These are phyloP conservation scores for Sciurus carolinensis DNA, from an alignment of 2,797 vertebrate species.

Conservation along the genomic window DNA sequence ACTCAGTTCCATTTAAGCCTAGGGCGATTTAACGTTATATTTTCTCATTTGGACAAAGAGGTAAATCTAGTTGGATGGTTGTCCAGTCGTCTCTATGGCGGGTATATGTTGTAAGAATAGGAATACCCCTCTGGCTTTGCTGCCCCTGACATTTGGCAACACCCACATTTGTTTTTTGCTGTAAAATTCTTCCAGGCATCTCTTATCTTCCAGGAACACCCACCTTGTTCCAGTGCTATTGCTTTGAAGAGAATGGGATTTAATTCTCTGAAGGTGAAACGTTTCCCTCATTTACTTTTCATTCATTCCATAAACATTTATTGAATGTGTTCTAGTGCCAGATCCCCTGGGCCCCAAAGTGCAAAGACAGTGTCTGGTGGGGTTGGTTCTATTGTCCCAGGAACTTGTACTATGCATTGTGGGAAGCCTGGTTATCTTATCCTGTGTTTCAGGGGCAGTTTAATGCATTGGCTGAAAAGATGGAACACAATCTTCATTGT, in stretches of 20 bases:
- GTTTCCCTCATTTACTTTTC: conserved; percentile 75
- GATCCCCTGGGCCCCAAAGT: conserved; percentile 65
- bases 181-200: background rate
- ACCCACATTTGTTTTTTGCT: background rate
- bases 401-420: background rate
- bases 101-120: background rate
- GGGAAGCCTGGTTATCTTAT: conserved; percentile 50
- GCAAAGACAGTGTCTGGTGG: background rate
- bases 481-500: conserved; percentile 22
- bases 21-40: conserved; percentile 34
- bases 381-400: background rate
- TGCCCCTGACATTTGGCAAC: background rate
- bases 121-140: background rate
- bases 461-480: conserved; percentile 8
- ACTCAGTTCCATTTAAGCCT: conserved; percentile 39
- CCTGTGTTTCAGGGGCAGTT: background rate
- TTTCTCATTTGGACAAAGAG: conserved; percentile 66
- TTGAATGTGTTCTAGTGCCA: conserved; percentile 70
- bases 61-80: conserved; percentile 53
- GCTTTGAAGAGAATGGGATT: conserved; percentile 68
- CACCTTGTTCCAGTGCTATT: conserved; percentile 46
- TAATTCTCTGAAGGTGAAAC: conserved; percentile 76
- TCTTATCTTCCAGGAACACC: conserved; percentile 80
- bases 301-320: conserved; percentile 67
- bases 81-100: conserved; percentile 13